Conservation (phyloP, 2,888 invertebrate species). For the Melikaiella ostensackeni region DNA sequence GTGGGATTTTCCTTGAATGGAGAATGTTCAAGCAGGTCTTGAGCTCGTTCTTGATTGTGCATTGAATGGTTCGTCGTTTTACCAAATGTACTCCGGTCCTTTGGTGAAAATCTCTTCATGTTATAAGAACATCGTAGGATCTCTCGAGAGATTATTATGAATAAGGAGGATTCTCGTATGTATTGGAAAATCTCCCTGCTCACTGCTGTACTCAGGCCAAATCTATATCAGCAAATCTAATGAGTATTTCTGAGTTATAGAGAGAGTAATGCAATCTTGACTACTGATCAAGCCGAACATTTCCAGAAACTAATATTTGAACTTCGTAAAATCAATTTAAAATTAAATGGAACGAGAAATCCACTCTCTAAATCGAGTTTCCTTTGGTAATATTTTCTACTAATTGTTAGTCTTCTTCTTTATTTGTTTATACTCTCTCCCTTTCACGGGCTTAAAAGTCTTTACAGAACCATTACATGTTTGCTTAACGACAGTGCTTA, state of each 20-base stretch:
- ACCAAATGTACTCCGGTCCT: not conserved
- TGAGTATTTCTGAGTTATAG: conserved; percentile 15
- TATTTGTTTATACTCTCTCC: no score
- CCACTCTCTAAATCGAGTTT: no score
- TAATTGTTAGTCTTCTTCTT: no score
- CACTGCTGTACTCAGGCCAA: conserved; percentile 11
- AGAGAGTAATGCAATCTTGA: not conserved
- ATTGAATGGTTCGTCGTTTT: not conserved
- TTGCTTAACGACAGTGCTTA: no score
- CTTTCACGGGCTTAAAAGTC: no score
- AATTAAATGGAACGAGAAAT: no score
- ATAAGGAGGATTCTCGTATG: conserved; percentile 1
- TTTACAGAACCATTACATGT: no score
- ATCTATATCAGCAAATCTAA: not conserved
- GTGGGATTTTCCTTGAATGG: not conserved
- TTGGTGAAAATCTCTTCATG: not conserved
- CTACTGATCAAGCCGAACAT: not conserved
- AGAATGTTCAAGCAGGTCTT: not conserved
- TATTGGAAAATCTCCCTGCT: not conserved
- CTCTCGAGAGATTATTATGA: conserved; percentile 4
- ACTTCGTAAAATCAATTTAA: not conserved
- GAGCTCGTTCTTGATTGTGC: not conserved
- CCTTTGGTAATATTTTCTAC: no score
- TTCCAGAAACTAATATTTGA: not conserved
- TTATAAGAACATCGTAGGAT: not conserved